Percentiles rank a stretch among this genome's conserved stretches.
These are phyloP conservation scores for Rousettus madagascariensis DNA, from an alignment of 2,797 vertebrate genomes.

Conservation along the genomic window DNA sequence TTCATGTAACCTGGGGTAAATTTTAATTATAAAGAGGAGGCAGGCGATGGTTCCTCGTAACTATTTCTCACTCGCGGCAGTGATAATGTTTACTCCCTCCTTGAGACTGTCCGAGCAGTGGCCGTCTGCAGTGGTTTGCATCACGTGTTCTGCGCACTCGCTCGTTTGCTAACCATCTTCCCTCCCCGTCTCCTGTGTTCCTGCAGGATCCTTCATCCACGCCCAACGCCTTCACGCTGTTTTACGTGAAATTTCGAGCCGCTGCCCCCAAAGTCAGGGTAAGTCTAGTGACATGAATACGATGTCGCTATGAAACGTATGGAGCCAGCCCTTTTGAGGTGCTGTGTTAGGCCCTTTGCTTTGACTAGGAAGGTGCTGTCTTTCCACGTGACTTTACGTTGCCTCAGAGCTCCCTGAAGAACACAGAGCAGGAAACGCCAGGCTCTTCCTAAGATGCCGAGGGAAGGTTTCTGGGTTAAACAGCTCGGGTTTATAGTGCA, in stretches of 20 bases:
- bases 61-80: background rate
- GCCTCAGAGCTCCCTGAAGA: background rate
- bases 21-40: slow-evolving; percentile 5
- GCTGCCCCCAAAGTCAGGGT: slow-evolving; percentile 98
- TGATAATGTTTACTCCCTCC: background rate
- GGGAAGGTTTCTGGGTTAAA: background rate
- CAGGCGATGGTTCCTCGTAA: background rate
- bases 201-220: slow-evolving; percentile 92
- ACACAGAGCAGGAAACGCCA: background rate
- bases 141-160: slow-evolving; percentile 15
- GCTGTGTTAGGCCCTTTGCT: background rate
- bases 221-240: slow-evolving; percentile 95
- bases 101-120: background rate
- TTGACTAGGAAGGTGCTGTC: background rate
- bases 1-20: background rate
- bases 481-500: background rate
- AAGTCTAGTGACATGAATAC: slow-evolving; percentile 79
- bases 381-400: background rate
- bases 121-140: background rate
- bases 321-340: background rate
- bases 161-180: slow-evolving; percentile 57
- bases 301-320: background rate
- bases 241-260: slow-evolving; percentile 97
- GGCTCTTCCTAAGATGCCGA: background rate
- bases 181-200: slow-evolving; percentile 48